Base-by-base conservation (phyloP, 2,113 vertebrate genomes). In the Phylloscopus trochilus region DNA sequence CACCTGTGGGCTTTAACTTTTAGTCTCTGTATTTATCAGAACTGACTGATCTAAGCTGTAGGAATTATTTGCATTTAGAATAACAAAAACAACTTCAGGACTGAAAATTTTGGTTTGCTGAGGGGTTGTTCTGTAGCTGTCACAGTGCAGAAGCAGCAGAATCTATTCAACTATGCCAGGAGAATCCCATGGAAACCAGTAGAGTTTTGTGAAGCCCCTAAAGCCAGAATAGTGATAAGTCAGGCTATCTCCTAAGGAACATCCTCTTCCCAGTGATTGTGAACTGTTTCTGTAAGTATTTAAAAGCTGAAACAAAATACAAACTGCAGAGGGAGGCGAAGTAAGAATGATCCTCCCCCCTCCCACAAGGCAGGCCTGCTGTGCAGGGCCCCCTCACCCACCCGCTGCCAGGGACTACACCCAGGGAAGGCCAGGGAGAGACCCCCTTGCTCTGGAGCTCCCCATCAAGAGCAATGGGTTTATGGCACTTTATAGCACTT, bases 1-100 rank as follows among this genome's bases (percentile, higher is more conserved):
- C 93, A 69, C 46, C 55, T 96, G 94, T 85, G 94, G 72, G 73
- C 89, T 92, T 62, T 79, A 82, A 77, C 55, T 96, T 97, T 97
- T 92, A 97, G 93, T 79, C 66, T 67, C 60, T 26, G 43, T 13
- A 74, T 92, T 97, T 90, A 90, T 89, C 76, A 92, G 83, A 56
- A 59, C 69, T 92, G 96, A 91, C 59, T 90, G 23, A 69, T 74
- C 64, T 74, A 81, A 95, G 51, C 12, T 68, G 89, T 39, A 96
- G 89, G 91, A 67, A 95, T 84, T 9, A 59, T 46, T 59, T 81
- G 26, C 20, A 70, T 68, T 83, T 33, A 93, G 33, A 89, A 58
- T 35, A 93, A 89, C 58, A 84, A 75, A 82, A 89, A 8, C 44
- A 69, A 52, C 49, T 63, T 90, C 80, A 83, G 31, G 37, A 83